Evolutionary conservation across 1,140 invertebrate genomes (phyloP), one percentile per base, ranked within the genome.

Genomic region (Nephila pilipes): DNA sequence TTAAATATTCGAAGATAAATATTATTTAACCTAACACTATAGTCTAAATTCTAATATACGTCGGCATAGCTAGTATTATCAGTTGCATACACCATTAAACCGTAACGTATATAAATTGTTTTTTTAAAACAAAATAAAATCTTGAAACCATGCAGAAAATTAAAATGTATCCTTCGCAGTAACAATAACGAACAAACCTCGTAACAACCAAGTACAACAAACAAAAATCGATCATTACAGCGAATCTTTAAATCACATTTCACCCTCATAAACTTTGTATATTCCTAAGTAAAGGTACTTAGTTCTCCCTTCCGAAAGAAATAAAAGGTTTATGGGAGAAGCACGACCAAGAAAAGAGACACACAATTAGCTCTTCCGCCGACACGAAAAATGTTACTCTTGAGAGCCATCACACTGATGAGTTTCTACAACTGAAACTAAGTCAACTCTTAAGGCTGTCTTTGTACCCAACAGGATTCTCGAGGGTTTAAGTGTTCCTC

Each of bases 341-440:
- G 25, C n/a, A 29, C 63, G n/a, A 25, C n/a, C 12, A 65, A 5
- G 14, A 29, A 25, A 65, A 10, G 63, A 65, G 63, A 25, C 63
- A 25, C 63, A n/a, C 22, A 65, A 65, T 65, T 65, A 65, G 63
- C 22, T 65, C 63, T 65, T 65, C 22, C 63, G 63, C n/a, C 63
- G 63, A n/a, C 63, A 25, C 63, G 25, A 65, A n/a, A 65, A 65
- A 65, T n/a, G 63, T 25, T 25, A 65, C 63, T 65, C 63, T 4
- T 3, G 63, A 65, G 63, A 65, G 63, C 22, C 63, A 65, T 65
- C 25, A 29, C 6, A 25, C 63, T 65, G 63, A 65, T 65, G 63
- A 25, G 63, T 65, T 65, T 65, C 63, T 65, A 65, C 22, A 25
- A n/a, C 22, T 65, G 63, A 25, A 65, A 65, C 63, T 12, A 65